phyloP scores from a whole-genome alignment of 2,888 invertebrate species.

The Sicus ferrugineus region DNA sequence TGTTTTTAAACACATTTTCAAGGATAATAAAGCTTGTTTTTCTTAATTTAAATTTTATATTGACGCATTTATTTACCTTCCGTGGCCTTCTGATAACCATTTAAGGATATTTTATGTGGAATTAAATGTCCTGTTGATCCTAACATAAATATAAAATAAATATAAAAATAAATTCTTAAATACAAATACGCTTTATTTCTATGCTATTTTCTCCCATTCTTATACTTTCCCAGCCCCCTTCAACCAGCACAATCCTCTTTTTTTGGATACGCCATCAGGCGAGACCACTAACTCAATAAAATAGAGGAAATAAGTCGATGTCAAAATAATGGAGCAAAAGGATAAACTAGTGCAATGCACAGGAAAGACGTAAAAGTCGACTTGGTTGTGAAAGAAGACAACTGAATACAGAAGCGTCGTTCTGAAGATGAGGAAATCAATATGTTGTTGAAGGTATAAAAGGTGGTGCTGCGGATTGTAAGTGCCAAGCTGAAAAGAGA shows the following conservation, averaged over 20 bases:
- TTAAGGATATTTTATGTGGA: too few species aligned
- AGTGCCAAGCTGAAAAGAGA: not conserved
- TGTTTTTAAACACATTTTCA: not conserved
- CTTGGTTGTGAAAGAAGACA: too few species aligned
- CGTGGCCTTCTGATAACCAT: too few species aligned
- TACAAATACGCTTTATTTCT: not conserved
- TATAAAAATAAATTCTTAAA: not conserved
- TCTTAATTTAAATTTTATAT: too few species aligned
- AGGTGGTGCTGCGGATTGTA: not conserved
- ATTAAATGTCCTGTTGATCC: too few species aligned
- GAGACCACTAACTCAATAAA: slow-evolving; percentile 9
- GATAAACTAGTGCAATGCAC: not conserved
- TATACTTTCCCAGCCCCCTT: too few species aligned
- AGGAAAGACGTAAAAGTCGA: not conserved
- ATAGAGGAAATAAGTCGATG: not conserved
- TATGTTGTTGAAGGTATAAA: not conserved
- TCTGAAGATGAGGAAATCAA: not conserved
- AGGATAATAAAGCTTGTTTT: too few species aligned
- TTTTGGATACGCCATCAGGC: too few species aligned
- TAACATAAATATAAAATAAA: too few species aligned
- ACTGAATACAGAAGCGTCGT: not conserved
- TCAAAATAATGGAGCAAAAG: not conserved
- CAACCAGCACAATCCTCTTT: too few species aligned
- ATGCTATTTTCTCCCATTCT: not conserved
- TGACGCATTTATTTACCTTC: too few species aligned